A percentile compares a stretch with the other conserved stretches of the same genome.
Evolutionary conservation across 2,888 invertebrate species (phyloP).

Genomic region (Pycnomerus fuliginosus): DNA sequence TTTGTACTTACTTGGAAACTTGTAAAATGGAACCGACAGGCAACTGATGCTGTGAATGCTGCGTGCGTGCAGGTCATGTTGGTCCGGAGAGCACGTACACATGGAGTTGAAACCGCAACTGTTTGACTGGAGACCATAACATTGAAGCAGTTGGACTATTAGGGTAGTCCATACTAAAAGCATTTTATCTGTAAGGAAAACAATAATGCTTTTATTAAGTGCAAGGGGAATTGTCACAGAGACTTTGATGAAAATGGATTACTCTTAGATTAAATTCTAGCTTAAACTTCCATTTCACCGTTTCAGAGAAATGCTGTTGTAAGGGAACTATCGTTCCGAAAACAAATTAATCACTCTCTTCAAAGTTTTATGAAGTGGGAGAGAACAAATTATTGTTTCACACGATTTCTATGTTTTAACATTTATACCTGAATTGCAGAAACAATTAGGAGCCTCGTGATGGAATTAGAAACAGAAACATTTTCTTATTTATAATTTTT

Average conservation of each 20-base stretch:
- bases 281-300: no score
- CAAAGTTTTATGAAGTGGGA: no score
- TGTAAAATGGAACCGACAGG: slow-evolving; percentile 70
- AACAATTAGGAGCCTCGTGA: no score
- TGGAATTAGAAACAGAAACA: no score
- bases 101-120: slow-evolving; percentile 67
- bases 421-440: no score
- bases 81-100: slow-evolving; percentile 67
- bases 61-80: slow-evolving; percentile 48
- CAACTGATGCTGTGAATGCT: slow-evolving; percentile 61
- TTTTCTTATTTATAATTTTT: no score
- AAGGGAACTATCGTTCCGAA: no score
- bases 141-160: slow-evolving; percentile 39
- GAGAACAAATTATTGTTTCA: no score
- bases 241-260: slow-evolving; percentile 15
- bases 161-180: slow-evolving; percentile 41
- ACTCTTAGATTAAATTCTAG: slow-evolving; percentile 14
- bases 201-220: slow-evolving; percentile 14
- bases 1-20: slow-evolving; percentile 68
- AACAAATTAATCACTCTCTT: no score
- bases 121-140: slow-evolving; percentile 42
- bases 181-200: slow-evolving; percentile 44
- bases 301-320: no score
- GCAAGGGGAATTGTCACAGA: slow-evolving; percentile 10
- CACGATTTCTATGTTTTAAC: no score